Evolutionary conservation across 2,888 invertebrate species (phyloP).

Genomic region (Pachymerium ferrugineum): DNA sequence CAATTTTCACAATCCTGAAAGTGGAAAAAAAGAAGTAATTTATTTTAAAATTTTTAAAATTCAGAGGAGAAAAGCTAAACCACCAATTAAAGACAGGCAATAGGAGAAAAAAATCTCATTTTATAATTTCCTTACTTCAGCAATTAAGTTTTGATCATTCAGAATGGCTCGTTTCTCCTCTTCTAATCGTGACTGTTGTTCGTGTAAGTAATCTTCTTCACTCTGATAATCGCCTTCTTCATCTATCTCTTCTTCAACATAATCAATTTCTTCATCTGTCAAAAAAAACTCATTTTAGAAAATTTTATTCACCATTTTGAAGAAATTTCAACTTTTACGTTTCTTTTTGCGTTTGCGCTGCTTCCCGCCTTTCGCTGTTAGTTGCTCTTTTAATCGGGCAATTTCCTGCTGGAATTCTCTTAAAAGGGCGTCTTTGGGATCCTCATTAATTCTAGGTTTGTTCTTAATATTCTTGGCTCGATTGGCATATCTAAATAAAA

Average conservation of each 20-base stretch:
- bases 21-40: not conserved
- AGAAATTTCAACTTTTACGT: slow-evolving; percentile 23
- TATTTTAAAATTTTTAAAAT: not conserved
- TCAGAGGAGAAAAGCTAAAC: not conserved
- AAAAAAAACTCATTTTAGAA: not conserved
- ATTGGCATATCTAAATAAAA: slow-evolving; percentile 66
- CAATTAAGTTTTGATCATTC: slow-evolving; percentile 45
- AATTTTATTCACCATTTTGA: not conserved
- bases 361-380: slow-evolving; percentile 44
- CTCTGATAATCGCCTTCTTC: slow-evolving; percentile 36
- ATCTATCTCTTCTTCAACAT: slow-evolving; percentile 39
- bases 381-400: slow-evolving; percentile 52
- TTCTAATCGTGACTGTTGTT: slow-evolving; percentile 34
- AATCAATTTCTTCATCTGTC: slow-evolving; percentile 35
- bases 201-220: slow-evolving; percentile 35
- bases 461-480: slow-evolving; percentile 98
- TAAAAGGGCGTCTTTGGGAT: slow-evolving; percentile 95
- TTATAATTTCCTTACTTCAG: slow-evolving; percentile 42
- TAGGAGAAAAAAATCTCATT: not conserved
- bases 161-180: slow-evolving; percentile 45
- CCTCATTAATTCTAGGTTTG: slow-evolving; percentile 96
- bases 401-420: slow-evolving; percentile 95
- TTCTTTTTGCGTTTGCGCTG: slow-evolving; percentile 34
- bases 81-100: not conserved
- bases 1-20: slow-evolving; percentile 17